Conservation (phyloP, 2,888 invertebrate species). For the Vesta saturnalis region DNA sequence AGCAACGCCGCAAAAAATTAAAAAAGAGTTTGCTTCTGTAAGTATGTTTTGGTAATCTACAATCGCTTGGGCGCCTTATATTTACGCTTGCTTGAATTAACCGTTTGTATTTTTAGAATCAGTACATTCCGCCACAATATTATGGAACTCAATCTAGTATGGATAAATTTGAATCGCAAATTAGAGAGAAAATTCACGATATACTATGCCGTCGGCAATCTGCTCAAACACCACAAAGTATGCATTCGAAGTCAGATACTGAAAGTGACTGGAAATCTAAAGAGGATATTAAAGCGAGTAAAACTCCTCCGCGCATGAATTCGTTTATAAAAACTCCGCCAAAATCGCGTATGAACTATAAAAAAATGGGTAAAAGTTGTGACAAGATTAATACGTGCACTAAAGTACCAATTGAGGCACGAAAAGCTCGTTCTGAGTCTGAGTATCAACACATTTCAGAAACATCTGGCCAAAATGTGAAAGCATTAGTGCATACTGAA, state of each 20-base stretch:
- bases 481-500: conserved; percentile 64
- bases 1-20: conserved; percentile 46
- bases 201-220: conserved; percentile 59
- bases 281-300: conserved; percentile 63
- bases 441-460: conserved; percentile 69
- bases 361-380: conserved; percentile 62
- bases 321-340: conserved; percentile 54
- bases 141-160: conserved; percentile 55
- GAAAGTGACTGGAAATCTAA: conserved; percentile 55
- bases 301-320: conserved; percentile 53
- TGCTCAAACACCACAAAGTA: conserved; percentile 32
- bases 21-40: conserved; percentile 34
- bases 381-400: conserved; percentile 59
- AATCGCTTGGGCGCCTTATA: too few species aligned
- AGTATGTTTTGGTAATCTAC: conserved; percentile 13
- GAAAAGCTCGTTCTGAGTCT: conserved; percentile 58
- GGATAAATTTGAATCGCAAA: conserved; percentile 61
- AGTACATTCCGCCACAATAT: conserved; percentile 40
- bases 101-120: conserved; percentile 18
- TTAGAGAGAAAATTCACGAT: conserved; percentile 63
- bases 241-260: conserved; percentile 42
- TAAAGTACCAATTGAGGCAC: conserved; percentile 51
- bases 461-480: conserved; percentile 65
- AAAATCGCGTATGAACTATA: conserved; percentile 59
- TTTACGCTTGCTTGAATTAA: conserved; percentile 11